phyloP scores from a whole-genome alignment of 2,797 vertebrate species.

The Chelmon rostratus region DNA sequence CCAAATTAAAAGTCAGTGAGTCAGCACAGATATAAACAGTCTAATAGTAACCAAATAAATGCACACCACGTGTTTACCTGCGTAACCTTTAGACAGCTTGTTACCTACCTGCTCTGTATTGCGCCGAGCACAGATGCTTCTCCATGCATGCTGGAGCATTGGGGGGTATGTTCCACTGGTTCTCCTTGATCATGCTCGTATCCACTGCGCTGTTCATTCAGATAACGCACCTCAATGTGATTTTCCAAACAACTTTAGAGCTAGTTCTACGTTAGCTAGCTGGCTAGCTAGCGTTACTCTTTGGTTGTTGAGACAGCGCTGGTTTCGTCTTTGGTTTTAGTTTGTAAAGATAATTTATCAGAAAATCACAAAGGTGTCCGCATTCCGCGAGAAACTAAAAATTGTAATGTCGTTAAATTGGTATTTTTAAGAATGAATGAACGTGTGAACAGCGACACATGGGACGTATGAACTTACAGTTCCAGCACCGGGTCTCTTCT shows the following conservation, averaged over 20 bases:
- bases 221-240: not conserved
- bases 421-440: slow-evolving; percentile 38
- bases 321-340: slow-evolving; percentile 1
- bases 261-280: slow-evolving; percentile 29
- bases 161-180: slow-evolving; percentile 91
- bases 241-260: not conserved
- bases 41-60: not conserved
- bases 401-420: not conserved
- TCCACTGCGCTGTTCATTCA: slow-evolving; percentile 75
- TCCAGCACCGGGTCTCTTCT: slow-evolving; percentile 47
- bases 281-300: slow-evolving; percentile 27
- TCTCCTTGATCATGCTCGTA: slow-evolving; percentile 85
- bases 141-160: slow-evolving; percentile 97
- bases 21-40: not conserved
- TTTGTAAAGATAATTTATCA: no score
- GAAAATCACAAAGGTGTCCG: not conserved
- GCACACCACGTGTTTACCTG: slow-evolving; percentile 36
- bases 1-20: not conserved
- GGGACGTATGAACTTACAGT: slow-evolving; percentile 37
- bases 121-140: slow-evolving; percentile 89
- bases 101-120: slow-evolving; percentile 87
- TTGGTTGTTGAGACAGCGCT: not conserved
- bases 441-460: slow-evolving; percentile 49
- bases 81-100: slow-evolving; percentile 6
- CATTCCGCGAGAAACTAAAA: not conserved